These are phyloP conservation scores for Nasonia vitripennis DNA, from an alignment of 1,140 invertebrate species.

Conservation along the genomic window DNA sequence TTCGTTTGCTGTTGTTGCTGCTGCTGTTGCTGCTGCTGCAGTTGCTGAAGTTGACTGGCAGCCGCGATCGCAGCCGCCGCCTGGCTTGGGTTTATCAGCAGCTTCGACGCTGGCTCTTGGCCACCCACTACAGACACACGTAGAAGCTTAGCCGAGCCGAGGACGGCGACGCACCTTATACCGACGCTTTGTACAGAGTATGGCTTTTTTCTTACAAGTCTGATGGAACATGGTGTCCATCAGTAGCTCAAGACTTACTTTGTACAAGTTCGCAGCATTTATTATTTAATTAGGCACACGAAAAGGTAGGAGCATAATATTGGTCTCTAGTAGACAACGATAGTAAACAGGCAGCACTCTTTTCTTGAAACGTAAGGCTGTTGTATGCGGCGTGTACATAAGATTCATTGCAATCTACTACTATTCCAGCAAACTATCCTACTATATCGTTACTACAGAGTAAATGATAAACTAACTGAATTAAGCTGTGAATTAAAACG, in stretches of 20 bases:
- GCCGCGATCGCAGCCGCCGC: background rate
- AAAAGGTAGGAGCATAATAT: background rate
- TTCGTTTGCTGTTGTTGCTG: constrained; percentile 69
- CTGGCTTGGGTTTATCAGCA: constrained; percentile 29
- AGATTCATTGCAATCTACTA: too few relatives aligned
- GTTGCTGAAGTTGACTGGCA: constrained; percentile 13
- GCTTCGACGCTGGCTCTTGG: constrained; percentile 31
- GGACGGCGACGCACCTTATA: background rate
- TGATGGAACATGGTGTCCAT: background rate
- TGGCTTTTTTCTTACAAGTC: background rate
- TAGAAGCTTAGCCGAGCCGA: constrained; percentile 32
- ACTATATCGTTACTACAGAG: background rate
- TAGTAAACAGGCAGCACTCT: too few relatives aligned
- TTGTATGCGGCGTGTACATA: too few relatives aligned
- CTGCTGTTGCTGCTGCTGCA: constrained; percentile 33
- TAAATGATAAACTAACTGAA: background rate
- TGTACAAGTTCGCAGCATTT: background rate
- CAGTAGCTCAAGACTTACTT: background rate
- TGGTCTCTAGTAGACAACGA: background rate
- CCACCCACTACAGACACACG: constrained; percentile 28
- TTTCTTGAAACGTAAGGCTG: too few relatives aligned
- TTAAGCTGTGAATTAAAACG: background rate
- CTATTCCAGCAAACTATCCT: too few relatives aligned
- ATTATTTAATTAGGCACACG: background rate
- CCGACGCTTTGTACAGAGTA: background rate